A percentile compares a stretch with the other conserved stretches of the same genome.
These are phyloP conservation scores for Parasteatoda lunata DNA, from an alignment of 2,888 invertebrate genomes.

Conservation along the genomic window DNA sequence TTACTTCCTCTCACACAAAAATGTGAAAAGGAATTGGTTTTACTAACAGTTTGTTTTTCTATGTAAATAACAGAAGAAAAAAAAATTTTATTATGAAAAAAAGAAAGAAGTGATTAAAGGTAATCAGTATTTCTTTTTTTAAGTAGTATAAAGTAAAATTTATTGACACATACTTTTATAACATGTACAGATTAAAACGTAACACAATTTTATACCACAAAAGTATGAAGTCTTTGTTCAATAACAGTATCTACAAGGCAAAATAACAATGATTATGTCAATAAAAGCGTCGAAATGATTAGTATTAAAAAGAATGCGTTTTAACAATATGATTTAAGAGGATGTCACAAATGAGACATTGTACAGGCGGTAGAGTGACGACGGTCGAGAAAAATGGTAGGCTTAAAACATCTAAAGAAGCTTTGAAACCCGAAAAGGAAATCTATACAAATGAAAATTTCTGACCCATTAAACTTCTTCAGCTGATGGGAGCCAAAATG, in stretches of 20 bases:
- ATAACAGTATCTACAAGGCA: slow-evolving; percentile 57
- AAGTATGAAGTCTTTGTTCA: slow-evolving; percentile 27
- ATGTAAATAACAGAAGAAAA: too few species aligned
- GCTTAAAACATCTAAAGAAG: slow-evolving; percentile 53
- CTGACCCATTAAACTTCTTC: slow-evolving; percentile 51
- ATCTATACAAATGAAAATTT: slow-evolving; percentile 36
- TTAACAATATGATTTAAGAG: slow-evolving; percentile 34
- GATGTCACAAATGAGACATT: slow-evolving; percentile 46
- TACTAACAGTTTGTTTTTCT: too few species aligned
- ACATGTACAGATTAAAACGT: slow-evolving; percentile 22
- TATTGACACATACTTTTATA: slow-evolving; percentile 17
- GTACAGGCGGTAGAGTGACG: slow-evolving; percentile 53
- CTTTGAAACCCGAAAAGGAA: slow-evolving; percentile 26
- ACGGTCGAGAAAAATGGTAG: slow-evolving; percentile 46
- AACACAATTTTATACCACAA: slow-evolving; percentile 21
- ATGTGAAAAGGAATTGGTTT: too few species aligned
- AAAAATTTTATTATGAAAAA: too few species aligned
- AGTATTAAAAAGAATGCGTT: slow-evolving; percentile 53
- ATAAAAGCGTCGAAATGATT: slow-evolving; percentile 44
- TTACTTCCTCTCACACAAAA: neutral
- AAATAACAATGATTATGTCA: slow-evolving; percentile 38
- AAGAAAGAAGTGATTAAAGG: neutral
- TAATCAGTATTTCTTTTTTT: neutral
- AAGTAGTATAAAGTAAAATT: slow-evolving; percentile 30
- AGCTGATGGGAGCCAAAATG: slow-evolving; percentile 69